Evolutionary conservation across 2,888 invertebrate species (phyloP).

Genomic region (Aphrophora alni): DNA sequence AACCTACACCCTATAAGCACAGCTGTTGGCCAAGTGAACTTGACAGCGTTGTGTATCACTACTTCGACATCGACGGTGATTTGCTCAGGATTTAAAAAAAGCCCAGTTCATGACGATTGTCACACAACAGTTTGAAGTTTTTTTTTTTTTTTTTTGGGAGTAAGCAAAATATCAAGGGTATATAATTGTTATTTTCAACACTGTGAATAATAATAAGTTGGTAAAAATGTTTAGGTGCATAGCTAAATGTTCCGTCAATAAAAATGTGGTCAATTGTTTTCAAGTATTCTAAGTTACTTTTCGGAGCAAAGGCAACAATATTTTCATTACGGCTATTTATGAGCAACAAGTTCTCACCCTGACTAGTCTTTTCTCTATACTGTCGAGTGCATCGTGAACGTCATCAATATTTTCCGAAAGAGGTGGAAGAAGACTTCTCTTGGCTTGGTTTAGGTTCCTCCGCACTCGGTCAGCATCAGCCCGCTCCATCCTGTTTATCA

Average conservation of each 20-base stretch:
- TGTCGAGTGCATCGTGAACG: conserved; percentile 16
- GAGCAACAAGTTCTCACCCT: conserved; percentile 20
- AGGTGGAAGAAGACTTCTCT: conserved; percentile 20
- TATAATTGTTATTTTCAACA: conserved; percentile 26
- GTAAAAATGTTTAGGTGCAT: not conserved
- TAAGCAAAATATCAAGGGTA: not conserved
- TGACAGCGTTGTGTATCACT: no score
- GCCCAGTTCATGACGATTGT: no score
- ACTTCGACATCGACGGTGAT: no score
- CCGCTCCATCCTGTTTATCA: not conserved
- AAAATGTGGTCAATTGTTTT: not conserved
- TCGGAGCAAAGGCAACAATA: not conserved
- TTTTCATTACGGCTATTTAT: not conserved
- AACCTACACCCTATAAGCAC: no score
- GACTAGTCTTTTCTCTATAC: conserved; percentile 1
- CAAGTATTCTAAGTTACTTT: conserved; percentile 6
- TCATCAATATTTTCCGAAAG: not conserved
- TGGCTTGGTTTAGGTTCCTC: conserved; percentile 7
- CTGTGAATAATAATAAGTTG: conserved; percentile 12
- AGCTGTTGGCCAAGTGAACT: no score
- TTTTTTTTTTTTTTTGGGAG: not conserved
- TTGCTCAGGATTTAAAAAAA: no score
- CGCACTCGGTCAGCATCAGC: conserved; percentile 12
- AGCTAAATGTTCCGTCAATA: conserved; percentile 13
- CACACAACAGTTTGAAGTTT: conserved; percentile 13